A percentile compares a stretch with the other conserved stretches of the same genome.
Conservation (phyloP, 2,113 vertebrate species). For the Sinosuthora webbiana region DNA sequence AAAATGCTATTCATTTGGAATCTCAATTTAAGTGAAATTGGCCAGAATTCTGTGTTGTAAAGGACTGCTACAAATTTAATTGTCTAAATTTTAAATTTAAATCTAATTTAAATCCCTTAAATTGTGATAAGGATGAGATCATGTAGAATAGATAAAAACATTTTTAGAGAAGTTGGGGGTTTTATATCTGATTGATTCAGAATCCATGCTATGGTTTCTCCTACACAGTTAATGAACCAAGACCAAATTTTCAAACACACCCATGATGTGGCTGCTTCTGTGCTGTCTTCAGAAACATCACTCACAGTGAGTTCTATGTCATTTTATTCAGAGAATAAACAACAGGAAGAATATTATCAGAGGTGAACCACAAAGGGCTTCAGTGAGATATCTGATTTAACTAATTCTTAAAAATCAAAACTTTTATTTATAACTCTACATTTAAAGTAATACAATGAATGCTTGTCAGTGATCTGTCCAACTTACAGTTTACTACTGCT, state of each 20-base stretch:
- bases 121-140: neutral
- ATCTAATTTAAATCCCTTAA: too few species aligned
- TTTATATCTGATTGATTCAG: neutral
- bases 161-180: neutral
- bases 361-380: neutral
- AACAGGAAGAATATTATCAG: neutral
- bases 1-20: neutral
- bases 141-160: neutral
- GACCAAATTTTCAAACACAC: neutral
- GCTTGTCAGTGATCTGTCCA: neutral
- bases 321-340: neutral
- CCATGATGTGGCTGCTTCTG: neutral
- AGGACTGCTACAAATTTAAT: neutral
- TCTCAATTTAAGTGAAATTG: neutral
- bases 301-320: neutral
- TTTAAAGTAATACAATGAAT: neutral
- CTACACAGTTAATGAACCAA: neutral
- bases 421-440: neutral
- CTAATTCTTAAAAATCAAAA: neutral
- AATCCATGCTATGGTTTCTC: neutral
- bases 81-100: neutral
- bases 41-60: neutral
- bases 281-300: neutral
- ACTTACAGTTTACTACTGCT: neutral
- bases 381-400: neutral